Percentiles rank a stretch among this genome's conserved stretches.
Conservation (phyloP, 1,140 invertebrate species). For the Neuroterus valhalla region DNA sequence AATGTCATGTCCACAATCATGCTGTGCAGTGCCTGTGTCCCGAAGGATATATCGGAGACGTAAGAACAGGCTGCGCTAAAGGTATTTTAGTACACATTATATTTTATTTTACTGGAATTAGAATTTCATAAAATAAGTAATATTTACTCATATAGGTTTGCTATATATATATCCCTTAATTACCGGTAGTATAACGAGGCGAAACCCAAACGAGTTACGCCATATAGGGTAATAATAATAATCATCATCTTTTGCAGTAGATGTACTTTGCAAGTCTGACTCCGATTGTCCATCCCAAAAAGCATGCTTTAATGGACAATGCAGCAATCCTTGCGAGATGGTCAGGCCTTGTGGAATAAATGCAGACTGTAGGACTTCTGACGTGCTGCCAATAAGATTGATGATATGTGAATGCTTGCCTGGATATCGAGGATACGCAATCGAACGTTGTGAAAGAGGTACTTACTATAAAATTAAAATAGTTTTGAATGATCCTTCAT, state of each 20-base stretch:
- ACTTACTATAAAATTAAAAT: constrained; percentile 46
- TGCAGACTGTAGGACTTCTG: constrained; percentile 85
- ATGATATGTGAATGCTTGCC: constrained; percentile 93
- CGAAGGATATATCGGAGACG: constrained; percentile 83
- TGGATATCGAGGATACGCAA: constrained; percentile 88
- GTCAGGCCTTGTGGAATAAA: constrained; percentile 89
- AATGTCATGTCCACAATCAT: constrained; percentile 87
- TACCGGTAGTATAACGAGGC: too few species aligned
- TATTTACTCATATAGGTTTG: too few species aligned
- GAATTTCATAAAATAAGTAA: neutral
- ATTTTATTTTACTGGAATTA: constrained; percentile 11
- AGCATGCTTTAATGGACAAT: constrained; percentile 87
- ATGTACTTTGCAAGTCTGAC: constrained; percentile 83
- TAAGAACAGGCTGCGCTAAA: constrained; percentile 80
- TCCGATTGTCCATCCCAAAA: constrained; percentile 87
- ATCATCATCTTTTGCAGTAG: constrained; percentile 59
- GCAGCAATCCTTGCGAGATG: constrained; percentile 88
- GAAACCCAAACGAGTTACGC: too few species aligned
- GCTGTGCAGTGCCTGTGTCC: constrained; percentile 86
- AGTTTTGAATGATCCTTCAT: constrained; percentile 9
- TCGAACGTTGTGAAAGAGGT: constrained; percentile 84
- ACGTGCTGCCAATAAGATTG: constrained; percentile 88
- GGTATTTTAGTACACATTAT: constrained; percentile 55
- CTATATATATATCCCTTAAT: too few species aligned
- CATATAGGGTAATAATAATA: too few species aligned